Conservation (phyloP, 2,888 invertebrate genomes). For the Drosophila rellima region DNA sequence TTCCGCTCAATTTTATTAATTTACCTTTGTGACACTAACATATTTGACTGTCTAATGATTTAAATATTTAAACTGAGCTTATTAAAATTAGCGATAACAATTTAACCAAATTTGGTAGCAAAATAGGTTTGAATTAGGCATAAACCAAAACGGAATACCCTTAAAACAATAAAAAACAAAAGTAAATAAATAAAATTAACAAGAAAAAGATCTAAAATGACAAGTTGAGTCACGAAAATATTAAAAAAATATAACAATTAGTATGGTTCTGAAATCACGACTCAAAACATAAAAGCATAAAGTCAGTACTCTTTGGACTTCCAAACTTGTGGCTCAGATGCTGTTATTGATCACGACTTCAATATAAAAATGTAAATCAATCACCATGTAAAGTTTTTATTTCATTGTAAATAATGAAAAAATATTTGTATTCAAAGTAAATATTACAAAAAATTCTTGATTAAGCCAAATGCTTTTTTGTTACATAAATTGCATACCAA, state of each 20-base stretch:
- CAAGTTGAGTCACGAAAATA: background rate
- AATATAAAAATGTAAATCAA: background rate
- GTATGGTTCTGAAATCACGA: too few relatives aligned
- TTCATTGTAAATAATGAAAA: background rate
- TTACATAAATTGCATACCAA: background rate
- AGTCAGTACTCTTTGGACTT: background rate
- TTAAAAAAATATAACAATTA: background rate
- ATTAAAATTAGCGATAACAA: constrained; percentile 59
- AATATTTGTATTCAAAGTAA: background rate
- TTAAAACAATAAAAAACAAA: background rate
- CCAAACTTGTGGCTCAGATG: too few relatives aligned
- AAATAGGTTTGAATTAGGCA: background rate
- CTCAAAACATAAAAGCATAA: background rate
- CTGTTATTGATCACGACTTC: too few relatives aligned
- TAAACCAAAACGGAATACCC: background rate
- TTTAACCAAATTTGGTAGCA: constrained; percentile 60
- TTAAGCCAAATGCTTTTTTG: background rate
- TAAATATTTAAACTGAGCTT: constrained; percentile 59
- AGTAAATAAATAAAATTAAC: background rate
- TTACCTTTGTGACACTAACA: constrained; percentile 64
- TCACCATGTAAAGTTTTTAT: background rate
- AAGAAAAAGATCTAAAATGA: background rate
- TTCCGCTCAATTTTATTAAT: constrained; percentile 76
- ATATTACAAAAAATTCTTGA: background rate
- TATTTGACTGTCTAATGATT: constrained; percentile 59